Percentiles rank a stretch among this genome's conserved stretches.
Evolutionary conservation across 1,140 invertebrate species (phyloP).

Genomic region (Trissolcus basalis): DNA sequence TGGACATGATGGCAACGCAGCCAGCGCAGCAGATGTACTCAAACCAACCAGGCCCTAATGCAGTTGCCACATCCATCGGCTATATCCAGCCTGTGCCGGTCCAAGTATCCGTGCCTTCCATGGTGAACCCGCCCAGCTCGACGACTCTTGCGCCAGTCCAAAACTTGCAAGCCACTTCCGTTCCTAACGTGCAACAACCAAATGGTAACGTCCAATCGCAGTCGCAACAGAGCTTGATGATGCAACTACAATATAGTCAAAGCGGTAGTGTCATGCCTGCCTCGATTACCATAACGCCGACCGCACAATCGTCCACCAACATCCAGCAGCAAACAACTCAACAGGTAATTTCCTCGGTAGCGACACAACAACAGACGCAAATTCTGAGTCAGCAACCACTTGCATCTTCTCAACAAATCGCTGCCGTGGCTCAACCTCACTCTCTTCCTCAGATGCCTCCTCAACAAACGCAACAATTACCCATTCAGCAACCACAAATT

Average conservation of each 20-base stretch:
- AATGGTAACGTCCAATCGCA: conserved; percentile 65
- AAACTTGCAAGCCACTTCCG: conserved; percentile 59
- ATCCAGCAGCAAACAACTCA: conserved; percentile 65
- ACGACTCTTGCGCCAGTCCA: conserved; percentile 61
- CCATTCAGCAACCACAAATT: conserved; percentile 61
- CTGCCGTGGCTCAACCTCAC: conserved; percentile 68
- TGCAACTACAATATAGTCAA: conserved; percentile 70
- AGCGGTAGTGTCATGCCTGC: conserved; percentile 60
- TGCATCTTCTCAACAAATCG: conserved; percentile 31
- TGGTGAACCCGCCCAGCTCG: conserved; percentile 64
- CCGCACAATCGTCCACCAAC: conserved; percentile 57
- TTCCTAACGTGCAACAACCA: conserved; percentile 66
- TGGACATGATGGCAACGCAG: conserved; percentile 68
- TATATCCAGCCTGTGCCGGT: conserved; percentile 69
- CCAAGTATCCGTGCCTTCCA: conserved; percentile 66
- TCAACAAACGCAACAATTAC: conserved; percentile 36
- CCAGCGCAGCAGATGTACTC: conserved; percentile 67
- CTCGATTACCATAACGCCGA: conserved; percentile 62
- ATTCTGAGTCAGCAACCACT: conserved; percentile 61
- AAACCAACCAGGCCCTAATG: conserved; percentile 56
- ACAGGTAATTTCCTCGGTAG: conserved; percentile 73
- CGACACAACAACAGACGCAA: conserved; percentile 37
- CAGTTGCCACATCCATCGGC: conserved; percentile 62
- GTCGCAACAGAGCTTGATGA: conserved; percentile 64
- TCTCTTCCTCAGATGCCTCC: conserved; percentile 63